Conservation (phyloP, 1,140 invertebrate genomes). For the Phocides pigmalion region DNA sequence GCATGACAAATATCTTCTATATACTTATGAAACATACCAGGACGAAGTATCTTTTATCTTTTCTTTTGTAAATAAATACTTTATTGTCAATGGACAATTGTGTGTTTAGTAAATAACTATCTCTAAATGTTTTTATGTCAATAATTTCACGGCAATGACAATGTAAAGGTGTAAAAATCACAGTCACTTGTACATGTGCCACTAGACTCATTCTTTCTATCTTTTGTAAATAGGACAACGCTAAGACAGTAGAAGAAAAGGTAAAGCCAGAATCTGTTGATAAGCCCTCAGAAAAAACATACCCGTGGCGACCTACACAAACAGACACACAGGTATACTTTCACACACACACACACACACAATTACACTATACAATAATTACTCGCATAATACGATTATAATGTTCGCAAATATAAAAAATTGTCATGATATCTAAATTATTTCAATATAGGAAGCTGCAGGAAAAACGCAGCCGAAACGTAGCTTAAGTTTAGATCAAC, state of each 20-base stretch:
- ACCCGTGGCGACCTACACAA: conserved; percentile 69
- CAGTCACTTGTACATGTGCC: conserved; percentile 5
- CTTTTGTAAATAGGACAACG: conserved; percentile 72
- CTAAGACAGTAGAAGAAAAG: conserved; percentile 56
- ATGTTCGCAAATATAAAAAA: not conserved
- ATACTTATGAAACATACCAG: conserved; percentile 16
- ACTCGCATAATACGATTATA: not conserved
- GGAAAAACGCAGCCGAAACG: conserved; percentile 57
- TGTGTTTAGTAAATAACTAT: conserved; percentile 63
- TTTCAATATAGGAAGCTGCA: conserved; percentile 48
- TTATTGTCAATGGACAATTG: conserved; percentile 40
- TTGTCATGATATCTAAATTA: too few relatives aligned
- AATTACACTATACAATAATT: conserved; percentile 21
- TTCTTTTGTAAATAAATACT: conserved; percentile 62
- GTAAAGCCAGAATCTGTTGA: conserved; percentile 54
- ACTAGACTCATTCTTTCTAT: conserved; percentile 33
- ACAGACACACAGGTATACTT: conserved; percentile 73
- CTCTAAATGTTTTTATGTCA: conserved; percentile 31
- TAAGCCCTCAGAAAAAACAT: conserved; percentile 60
- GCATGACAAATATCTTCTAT: conserved; percentile 43
- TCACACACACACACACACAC: conserved; percentile 36
- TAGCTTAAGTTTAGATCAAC: conserved; percentile 57
- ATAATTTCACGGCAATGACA: conserved; percentile 35
- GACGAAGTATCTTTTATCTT: conserved; percentile 33
- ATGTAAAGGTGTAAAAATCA: conserved; percentile 24